Evolutionary conservation across 2,113 vertebrate genomes (phyloP).

Genomic region (Pholis gunnellus): DNA sequence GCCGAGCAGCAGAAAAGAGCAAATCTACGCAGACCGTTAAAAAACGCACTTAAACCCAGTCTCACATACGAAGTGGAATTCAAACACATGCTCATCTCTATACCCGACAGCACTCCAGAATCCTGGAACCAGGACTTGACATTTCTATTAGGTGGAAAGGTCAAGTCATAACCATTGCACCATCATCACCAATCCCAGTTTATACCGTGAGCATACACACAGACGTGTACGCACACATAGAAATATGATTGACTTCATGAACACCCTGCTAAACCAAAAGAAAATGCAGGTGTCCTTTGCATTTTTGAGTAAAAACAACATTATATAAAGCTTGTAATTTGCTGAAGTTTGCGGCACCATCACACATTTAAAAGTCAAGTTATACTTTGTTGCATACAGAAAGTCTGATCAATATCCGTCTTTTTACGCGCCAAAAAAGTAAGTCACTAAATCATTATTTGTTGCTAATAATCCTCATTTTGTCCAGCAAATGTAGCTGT

Average conservation of each 20-base stretch:
- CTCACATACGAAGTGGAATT: neutral
- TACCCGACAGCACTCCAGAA: neutral
- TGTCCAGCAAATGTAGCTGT: neutral
- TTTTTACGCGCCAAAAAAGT: neutral
- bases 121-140: neutral
- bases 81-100: neutral
- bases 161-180: neutral
- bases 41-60: neutral
- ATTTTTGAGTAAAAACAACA: neutral
- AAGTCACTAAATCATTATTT: neutral
- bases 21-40: neutral
- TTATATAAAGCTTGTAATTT: neutral
- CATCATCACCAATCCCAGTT: neutral
- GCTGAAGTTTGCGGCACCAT: neutral
- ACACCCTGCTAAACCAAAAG: neutral
- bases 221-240: no score
- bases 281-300: neutral
- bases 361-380: neutral
- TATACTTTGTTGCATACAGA: neutral
- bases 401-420: neutral
- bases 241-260: no score
- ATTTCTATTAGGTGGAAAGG: neutral
- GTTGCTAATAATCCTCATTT: neutral
- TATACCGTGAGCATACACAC: neutral
- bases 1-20: conserved; percentile 21